Percentiles rank a stretch among this genome's conserved stretches.
Conservation (phyloP, 2,113 vertebrate species). For the Hoplias malabaricus region DNA sequence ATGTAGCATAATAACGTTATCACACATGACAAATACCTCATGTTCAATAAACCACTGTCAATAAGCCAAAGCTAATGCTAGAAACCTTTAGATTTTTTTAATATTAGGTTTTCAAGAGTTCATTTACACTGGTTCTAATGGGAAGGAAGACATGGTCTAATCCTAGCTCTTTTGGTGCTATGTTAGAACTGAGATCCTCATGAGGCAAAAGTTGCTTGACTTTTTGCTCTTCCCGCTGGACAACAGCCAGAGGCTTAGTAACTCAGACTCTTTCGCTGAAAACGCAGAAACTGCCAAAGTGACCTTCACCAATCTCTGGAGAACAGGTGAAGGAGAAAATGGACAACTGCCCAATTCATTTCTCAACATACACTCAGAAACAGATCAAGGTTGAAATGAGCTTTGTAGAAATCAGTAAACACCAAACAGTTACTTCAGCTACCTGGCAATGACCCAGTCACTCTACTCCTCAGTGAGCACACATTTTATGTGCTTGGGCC, state of each 20-base stretch:
- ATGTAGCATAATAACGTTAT: too few relatives aligned
- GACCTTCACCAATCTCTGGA: background rate
- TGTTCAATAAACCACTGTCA: background rate
- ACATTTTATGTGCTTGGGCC: background rate
- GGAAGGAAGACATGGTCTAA: background rate
- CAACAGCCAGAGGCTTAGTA: background rate
- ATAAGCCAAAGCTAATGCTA: background rate
- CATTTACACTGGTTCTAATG: constrained; percentile 2
- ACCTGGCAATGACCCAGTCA: too few relatives aligned
- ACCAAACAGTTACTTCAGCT: too few relatives aligned
- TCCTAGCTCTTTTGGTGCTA: background rate
- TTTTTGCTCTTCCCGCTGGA: background rate
- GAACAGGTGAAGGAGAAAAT: constrained; percentile 1
- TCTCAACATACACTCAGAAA: too few relatives aligned
- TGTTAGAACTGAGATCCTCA: background rate
- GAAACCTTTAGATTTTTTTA: too few relatives aligned
- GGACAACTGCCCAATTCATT: background rate
- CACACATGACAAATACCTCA: too few relatives aligned
- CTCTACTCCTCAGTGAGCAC: too few relatives aligned
- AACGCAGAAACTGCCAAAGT: background rate
- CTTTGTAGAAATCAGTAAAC: too few relatives aligned
- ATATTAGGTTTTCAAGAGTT: too few relatives aligned
- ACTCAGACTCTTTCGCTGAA: background rate
- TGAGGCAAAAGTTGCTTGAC: background rate
- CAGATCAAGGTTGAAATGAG: too few relatives aligned